Percentiles rank a stretch among this genome's conserved stretches.
These are phyloP conservation scores for Drosophila neotestacea DNA, from an alignment of 2,888 invertebrate genomes.

Conservation along the genomic window DNA sequence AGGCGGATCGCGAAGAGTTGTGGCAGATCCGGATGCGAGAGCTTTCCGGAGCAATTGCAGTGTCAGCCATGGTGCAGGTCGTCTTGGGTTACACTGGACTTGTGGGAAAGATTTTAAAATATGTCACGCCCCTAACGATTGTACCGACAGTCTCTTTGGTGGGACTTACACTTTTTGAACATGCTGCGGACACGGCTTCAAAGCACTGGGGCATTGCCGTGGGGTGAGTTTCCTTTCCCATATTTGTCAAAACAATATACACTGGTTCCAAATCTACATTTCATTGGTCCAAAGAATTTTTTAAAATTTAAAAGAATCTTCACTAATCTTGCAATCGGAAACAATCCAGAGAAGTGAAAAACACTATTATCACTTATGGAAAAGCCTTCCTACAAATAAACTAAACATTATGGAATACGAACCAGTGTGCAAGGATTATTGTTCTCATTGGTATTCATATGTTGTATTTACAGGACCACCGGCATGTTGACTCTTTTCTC, in stretches of 20 bases:
- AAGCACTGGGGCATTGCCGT: slow-evolving; percentile 94
- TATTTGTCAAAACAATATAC: background rate
- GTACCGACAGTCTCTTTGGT: slow-evolving; percentile 93
- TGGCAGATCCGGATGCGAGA: slow-evolving; percentile 93
- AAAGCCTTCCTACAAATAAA: too few species aligned
- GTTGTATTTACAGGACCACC: slow-evolving; percentile 87
- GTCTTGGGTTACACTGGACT: slow-evolving; percentile 90
- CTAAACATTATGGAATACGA: too few species aligned
- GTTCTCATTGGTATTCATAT: background rate
- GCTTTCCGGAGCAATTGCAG: slow-evolving; percentile 93
- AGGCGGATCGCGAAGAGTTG: slow-evolving; percentile 87
- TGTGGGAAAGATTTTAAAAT: slow-evolving; percentile 90
- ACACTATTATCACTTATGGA: too few species aligned
- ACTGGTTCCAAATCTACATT: background rate
- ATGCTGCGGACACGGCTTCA: slow-evolving; percentile 92
- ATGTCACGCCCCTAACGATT: slow-evolving; percentile 93
- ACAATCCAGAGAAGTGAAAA: background rate
- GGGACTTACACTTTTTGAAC: slow-evolving; percentile 92
- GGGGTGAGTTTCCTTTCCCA: slow-evolving; percentile 86
- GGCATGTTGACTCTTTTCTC: slow-evolving; percentile 91
- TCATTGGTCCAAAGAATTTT: background rate
- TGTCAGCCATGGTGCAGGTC: slow-evolving; percentile 91
- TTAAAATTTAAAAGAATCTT: background rate
- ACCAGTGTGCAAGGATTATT: background rate
- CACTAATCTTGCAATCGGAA: background rate